A percentile compares a stretch with the other conserved stretches of the same genome.
Conservation (phyloP, 2,888 invertebrate genomes). For the Trileptium ribeirensis region DNA sequence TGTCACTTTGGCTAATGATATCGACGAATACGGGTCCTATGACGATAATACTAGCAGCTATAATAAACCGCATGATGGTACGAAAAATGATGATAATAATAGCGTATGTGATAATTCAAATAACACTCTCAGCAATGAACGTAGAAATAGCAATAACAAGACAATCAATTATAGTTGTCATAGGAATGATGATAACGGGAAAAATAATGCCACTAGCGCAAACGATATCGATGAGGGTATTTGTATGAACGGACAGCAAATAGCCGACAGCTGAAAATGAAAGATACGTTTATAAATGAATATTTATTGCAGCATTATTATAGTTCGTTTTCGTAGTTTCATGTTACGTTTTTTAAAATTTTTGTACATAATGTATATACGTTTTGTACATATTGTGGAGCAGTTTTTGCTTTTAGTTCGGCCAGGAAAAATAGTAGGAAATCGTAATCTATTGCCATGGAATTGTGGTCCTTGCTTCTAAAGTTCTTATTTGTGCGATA, state of each 20-base stretch:
- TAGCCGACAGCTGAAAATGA: not conserved
- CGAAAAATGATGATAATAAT: not conserved
- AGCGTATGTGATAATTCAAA: no score
- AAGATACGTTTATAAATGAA: not conserved
- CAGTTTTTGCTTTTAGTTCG: no score
- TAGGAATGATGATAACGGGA: not conserved
- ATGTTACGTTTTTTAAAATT: not conserved
- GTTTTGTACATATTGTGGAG: no score
- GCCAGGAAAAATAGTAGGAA: no score
- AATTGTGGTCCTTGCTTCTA: no score
- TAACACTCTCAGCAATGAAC: no score
- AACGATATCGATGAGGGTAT: conserved; percentile 12
- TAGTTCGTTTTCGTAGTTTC: not conserved
- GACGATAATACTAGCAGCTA: not conserved
- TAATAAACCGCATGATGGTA: not conserved
- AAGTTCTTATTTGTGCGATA: no score
- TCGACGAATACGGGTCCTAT: not conserved
- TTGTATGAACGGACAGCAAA: not conserved
- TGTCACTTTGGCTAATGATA: not conserved
- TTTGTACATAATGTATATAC: no score
- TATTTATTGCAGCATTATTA: no score
- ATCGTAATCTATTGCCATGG: not conserved
- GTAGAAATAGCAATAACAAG: not conserved
- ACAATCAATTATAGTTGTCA: not conserved
- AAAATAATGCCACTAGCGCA: not conserved